phyloP scores from a whole-genome alignment of 1,140 invertebrate species.

The Atta colombica region DNA sequence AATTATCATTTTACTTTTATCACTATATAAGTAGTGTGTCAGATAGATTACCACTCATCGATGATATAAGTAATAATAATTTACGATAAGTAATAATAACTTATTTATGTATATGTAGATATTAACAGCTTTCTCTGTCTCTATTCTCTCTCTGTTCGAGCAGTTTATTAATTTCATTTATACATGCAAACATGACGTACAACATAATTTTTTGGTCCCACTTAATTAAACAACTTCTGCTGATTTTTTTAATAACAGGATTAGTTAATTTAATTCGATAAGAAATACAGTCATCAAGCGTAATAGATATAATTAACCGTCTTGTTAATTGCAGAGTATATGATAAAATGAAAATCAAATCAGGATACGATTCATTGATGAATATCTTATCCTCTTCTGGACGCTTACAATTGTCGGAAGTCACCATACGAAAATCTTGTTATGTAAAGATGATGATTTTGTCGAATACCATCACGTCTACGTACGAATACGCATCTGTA shows the following conservation, averaged over 20 bases:
- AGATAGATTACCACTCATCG: not conserved
- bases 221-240: not conserved
- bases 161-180: not conserved
- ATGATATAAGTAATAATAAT: slow-evolving; percentile 4
- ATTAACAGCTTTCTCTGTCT: not conserved
- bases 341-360: not conserved
- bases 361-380: not conserved
- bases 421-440: not conserved
- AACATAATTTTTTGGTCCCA: not conserved
- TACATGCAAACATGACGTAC: not conserved
- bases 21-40: not conserved
- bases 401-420: not conserved
- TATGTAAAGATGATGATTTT: not conserved
- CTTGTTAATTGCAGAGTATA: not conserved
- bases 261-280: not conserved
- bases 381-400: not conserved
- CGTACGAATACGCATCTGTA: too few species aligned
- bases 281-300: not conserved
- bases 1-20: slow-evolving; percentile 13
- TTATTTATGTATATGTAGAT: too few species aligned
- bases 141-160: not conserved
- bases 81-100: not conserved
- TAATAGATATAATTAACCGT: not conserved
- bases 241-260: slow-evolving; percentile 4
- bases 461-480: too few species aligned